A percentile compares a stretch with the other conserved stretches of the same genome.
phyloP scores from a whole-genome alignment of 2,113 vertebrate genomes.

The Dasyprocta punctata region DNA sequence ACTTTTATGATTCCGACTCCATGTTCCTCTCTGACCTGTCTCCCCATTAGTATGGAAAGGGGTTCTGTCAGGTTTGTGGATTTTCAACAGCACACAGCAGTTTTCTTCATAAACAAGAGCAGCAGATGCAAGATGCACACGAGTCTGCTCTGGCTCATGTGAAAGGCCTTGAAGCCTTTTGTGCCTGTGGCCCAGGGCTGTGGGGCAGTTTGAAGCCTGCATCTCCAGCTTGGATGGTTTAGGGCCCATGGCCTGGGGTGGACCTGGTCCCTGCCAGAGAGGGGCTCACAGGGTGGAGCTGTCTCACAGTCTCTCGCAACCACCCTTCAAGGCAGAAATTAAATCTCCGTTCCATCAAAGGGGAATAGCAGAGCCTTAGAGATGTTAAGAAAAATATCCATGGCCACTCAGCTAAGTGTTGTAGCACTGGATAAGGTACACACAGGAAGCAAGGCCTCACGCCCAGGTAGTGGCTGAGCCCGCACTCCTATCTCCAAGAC shows the following conservation, averaged over 20 bases:
- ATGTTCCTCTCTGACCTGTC: not conserved
- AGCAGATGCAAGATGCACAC: not conserved
- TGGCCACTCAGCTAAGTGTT: not conserved
- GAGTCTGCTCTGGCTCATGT: not conserved
- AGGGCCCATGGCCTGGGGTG: not conserved
- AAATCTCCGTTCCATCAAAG: not conserved
- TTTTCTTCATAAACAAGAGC: not conserved
- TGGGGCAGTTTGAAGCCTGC: not conserved
- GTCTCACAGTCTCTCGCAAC: not conserved
- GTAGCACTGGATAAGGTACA: rapidly evolving
- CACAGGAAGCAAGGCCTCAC: not conserved
- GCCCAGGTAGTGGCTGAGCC: not conserved
- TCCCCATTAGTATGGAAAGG: not conserved
- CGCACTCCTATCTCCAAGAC: not conserved
- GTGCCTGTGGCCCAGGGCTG: not conserved
- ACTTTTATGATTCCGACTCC: not conserved
- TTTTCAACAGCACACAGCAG: not conserved
- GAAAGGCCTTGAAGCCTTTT: not conserved
- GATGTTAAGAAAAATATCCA: not conserved
- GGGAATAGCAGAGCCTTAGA: not conserved
- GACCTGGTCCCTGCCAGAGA: not conserved
- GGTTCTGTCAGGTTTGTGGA: not conserved
- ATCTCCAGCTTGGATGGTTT: not conserved
- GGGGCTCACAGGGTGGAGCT: rapidly evolving
- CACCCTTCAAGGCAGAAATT: not conserved